These are phyloP conservation scores for Caenorhabditis parvicauda DNA, from an alignment of 2,888 invertebrate genomes.

Conservation along the genomic window DNA sequence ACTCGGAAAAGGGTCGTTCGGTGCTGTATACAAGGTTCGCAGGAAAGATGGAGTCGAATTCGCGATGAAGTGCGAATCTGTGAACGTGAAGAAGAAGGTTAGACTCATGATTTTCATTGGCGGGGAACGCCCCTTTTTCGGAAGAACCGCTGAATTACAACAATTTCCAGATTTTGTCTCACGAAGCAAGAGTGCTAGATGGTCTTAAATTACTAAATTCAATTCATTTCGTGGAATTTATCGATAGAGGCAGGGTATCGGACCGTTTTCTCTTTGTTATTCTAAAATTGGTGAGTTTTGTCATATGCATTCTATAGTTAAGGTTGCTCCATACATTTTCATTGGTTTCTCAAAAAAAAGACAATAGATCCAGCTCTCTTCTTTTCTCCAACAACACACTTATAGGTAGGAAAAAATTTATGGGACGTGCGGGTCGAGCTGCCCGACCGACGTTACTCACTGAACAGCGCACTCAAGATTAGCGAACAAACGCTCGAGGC, in stretches of 20 bases:
- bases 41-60: constrained; percentile 24
- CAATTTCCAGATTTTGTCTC: constrained; percentile 12
- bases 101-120: no score
- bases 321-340: neutral
- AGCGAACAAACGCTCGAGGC: constrained; percentile 36
- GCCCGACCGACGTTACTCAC: constrained; percentile 14
- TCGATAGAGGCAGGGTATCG: constrained; percentile 34
- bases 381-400: neutral
- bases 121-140: neutral
- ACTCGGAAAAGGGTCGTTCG: constrained; percentile 50
- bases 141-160: neutral
- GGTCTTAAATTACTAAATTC: constrained; percentile 33
- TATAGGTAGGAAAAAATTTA: constrained; percentile 43
- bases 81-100: constrained; percentile 29
- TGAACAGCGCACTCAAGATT: constrained; percentile 21
- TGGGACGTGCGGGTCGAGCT: constrained; percentile 44
- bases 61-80: constrained; percentile 48
- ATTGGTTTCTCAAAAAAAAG: neutral
- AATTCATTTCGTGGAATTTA: constrained; percentile 39
- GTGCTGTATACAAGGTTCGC: constrained; percentile 38
- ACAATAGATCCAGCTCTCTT: no score
- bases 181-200: constrained; percentile 33
- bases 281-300: constrained; percentile 33
- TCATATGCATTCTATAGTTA: neutral
- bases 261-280: constrained; percentile 43